Percentiles rank a stretch among this genome's conserved stretches.
Evolutionary conservation across 2,888 invertebrate genomes (phyloP).

Genomic region (Hipparchia sbordonii): DNA sequence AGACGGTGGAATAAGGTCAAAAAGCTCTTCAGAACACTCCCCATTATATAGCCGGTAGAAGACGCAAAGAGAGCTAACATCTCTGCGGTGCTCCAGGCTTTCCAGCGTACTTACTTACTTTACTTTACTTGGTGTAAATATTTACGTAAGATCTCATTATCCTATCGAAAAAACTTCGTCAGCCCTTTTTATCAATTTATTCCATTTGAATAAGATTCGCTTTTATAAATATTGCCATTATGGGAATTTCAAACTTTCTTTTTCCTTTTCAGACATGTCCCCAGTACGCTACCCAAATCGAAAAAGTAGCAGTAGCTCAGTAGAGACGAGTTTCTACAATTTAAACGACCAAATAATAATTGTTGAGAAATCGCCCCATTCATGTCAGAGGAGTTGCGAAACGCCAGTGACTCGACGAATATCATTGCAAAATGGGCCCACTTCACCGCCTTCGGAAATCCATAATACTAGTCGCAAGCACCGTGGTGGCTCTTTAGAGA

Average conservation of each 20-base stretch:
- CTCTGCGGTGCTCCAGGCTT: no score
- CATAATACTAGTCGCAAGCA: conserved; percentile 76
- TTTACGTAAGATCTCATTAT: neutral
- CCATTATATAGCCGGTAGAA: no score
- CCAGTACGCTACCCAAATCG: conserved; percentile 85
- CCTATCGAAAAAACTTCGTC: neutral
- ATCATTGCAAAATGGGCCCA: conserved; percentile 71
- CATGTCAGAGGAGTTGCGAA: conserved; percentile 65
- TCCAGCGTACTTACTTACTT: no score
- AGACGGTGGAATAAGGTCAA: no score
- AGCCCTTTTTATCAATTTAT: neutral
- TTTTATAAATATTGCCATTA: neutral
- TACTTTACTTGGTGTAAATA: no score
- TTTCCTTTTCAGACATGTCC: conserved; percentile 82
- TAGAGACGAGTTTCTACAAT: conserved; percentile 87
- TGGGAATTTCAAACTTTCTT: conserved; percentile 35
- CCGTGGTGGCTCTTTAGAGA: conserved; percentile 79
- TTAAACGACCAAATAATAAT: conserved; percentile 84
- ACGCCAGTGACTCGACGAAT: conserved; percentile 72
- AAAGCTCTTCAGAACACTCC: no score
- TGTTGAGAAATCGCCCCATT: conserved; percentile 81
- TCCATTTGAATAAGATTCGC: no score
- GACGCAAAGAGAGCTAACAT: no score
- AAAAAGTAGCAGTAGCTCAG: conserved; percentile 84
- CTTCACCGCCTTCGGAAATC: conserved; percentile 71